Evolutionary conservation across 1,140 invertebrate species (phyloP).

Genomic region (Drosophila persimilis): DNA sequence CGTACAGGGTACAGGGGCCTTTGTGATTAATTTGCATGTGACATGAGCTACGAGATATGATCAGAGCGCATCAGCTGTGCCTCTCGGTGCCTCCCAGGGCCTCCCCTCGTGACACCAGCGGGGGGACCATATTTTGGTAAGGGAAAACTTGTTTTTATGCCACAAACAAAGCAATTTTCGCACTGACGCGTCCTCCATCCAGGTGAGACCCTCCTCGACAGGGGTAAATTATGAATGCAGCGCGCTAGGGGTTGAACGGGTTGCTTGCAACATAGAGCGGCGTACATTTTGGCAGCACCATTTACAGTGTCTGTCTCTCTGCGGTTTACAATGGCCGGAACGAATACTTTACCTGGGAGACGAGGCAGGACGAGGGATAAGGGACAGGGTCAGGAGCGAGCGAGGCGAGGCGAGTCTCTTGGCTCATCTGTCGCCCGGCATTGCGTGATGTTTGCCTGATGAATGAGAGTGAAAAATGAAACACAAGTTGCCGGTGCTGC

Average conservation of each 20-base stretch:
- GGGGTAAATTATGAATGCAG: constrained; percentile 58
- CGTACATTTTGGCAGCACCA: constrained; percentile 41
- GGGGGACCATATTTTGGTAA: constrained; percentile 4
- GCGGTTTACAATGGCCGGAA: constrained; percentile 45
- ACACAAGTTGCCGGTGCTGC: constrained; percentile 54
- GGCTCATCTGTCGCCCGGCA: constrained; percentile 50
- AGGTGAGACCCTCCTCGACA: constrained; percentile 28
- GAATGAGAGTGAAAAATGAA: constrained; percentile 79
- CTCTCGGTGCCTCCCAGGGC: background rate
- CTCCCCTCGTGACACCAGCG: background rate
- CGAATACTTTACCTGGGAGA: constrained; percentile 35
- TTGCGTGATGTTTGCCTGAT: constrained; percentile 74
- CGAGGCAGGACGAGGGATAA: constrained; percentile 3
- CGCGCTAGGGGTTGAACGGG: constrained; percentile 41
- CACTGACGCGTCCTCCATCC: constrained; percentile 59
- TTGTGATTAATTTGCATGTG: constrained; percentile 75
- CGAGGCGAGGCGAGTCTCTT: constrained; percentile 16
- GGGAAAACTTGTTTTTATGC: constrained; percentile 65
- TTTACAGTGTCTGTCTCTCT: constrained; percentile 14
- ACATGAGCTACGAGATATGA: constrained; percentile 64
- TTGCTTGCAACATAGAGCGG: constrained; percentile 14
- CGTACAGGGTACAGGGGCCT: constrained; percentile 21
- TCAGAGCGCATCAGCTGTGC: constrained; percentile 66
- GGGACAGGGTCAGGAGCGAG: constrained; percentile 25
- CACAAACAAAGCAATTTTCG: constrained; percentile 80